Base-by-base conservation (phyloP, 2,797 vertebrate genomes). In the Pelodytes ibericus region DNA sequence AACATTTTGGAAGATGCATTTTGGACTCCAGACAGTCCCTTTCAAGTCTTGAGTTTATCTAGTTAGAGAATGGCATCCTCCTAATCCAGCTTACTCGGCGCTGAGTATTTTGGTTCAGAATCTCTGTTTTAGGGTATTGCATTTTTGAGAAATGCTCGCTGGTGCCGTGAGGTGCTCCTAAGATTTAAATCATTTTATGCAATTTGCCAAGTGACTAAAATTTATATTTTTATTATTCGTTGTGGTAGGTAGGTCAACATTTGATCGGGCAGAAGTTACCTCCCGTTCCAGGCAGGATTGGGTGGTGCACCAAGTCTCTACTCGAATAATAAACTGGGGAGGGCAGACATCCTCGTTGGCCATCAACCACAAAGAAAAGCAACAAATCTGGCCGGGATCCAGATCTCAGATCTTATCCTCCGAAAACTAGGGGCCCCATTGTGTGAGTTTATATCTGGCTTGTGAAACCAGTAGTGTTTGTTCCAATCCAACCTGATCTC, bases 261-360 rank as follows among this genome's bases (percentile, higher is more conserved):
- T 56, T 31, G 69, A 71, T 66, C 41, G 44, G 27, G 53, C 20
- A 72, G 51, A 66, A n/a, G 64, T 47, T 57, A 33, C 31, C 74
- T 79, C 65, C 58, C n/a, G 6, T 68, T 73, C 76, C 57, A 57
- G 70, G 44, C 76, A 79, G 76, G 71, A 79, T 68, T 66, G 76
- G 76, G 76, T 68, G 75, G 76, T 73, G 30, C 47, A 36, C 76
- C 64, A 7, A 33, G 29, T 31, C 44, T n/a, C n/a, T n/a, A n/a
- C 56, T 51, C 41, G 41, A 56, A 67, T 78, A 66, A 68, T 68
- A 13, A n/a, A 3, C 31, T 20, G 22, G 59, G 71, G 57, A 31
- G 20, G 53, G 66, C 53, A 44, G 57, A 60, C 63, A 78, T 67
- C 75, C 41, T 72, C 59, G 49, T 59, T 78, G 75, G 75, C 75